phyloP scores from a whole-genome alignment of 1,140 invertebrate species.

The Microplitis mediator region DNA sequence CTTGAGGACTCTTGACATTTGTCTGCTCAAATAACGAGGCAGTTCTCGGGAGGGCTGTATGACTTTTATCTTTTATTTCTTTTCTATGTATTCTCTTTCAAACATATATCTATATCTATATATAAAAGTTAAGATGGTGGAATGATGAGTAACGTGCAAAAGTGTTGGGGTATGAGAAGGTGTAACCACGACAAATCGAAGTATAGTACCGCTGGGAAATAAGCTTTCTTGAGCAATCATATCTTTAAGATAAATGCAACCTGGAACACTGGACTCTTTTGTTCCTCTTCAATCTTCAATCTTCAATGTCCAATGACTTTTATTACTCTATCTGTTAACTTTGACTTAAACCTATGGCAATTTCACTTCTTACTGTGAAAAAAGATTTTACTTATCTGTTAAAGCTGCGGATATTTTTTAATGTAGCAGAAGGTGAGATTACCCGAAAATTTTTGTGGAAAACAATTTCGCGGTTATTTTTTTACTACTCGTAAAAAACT shows the following conservation, averaged over 20 bases:
- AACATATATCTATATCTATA: neutral
- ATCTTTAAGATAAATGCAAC: constrained; percentile 24
- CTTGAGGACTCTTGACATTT: constrained; percentile 15
- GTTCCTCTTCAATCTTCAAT: neutral
- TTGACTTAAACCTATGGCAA: too few species aligned
- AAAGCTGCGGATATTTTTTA: too few species aligned
- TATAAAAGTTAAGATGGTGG: neutral
- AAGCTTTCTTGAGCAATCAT: constrained; percentile 53
- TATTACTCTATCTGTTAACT: too few species aligned
- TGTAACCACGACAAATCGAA: constrained; percentile 48
- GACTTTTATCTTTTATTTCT: constrained; percentile 27
- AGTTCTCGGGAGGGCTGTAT: constrained; percentile 48
- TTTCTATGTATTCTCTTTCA: neutral
- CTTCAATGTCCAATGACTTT: too few species aligned
- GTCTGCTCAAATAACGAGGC: constrained; percentile 33
- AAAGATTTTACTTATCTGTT: too few species aligned
- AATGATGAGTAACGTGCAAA: neutral
- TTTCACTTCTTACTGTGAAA: too few species aligned
- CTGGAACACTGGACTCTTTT: neutral
- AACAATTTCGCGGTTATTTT: too few species aligned
- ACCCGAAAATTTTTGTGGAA: neutral
- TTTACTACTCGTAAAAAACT: neutral
- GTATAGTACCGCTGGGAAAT: constrained; percentile 57
- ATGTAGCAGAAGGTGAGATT: too few species aligned
- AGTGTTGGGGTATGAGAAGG: constrained; percentile 12